Evolutionary conservation across 2,888 invertebrate species (phyloP), one percentile per base, ranked within the genome.

Genomic region (Trachelus troglodyta): DNA sequence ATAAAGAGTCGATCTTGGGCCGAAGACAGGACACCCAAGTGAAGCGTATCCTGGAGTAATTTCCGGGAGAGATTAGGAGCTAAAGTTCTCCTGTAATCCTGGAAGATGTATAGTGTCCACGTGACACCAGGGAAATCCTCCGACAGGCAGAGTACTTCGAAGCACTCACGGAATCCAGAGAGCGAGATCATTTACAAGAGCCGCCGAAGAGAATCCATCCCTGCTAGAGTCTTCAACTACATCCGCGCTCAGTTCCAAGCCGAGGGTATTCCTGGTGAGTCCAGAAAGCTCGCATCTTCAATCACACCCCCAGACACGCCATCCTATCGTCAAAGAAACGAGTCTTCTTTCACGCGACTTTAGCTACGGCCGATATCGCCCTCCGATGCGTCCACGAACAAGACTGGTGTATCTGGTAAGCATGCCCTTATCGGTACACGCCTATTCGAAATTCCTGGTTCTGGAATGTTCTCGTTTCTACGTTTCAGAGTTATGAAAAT

Each of bases 71-170:
- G 6, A 56, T 23, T 56, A 9, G 23, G 9, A 56, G 23, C 56
- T 1, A 9, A 56, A 23, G 15, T 56, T 71, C 34, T 34, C 34
- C n/a, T 12, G 68, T 69, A 56, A 37, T 35, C 71, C 35, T 69
- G 11, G 31, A 84, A 80, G 75, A 91, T 91, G 91, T 91, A 91
- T 78, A 89, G 86, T 75, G 91, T 91, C 76, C 90, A 90, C 76
- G 89, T 89, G 74, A 87, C 90, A 40, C 85, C 88, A 1, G 87
- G 88, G 75, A 83, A 85, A 80, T 87, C 88, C 34, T 84, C 86
- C 31, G 87, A 86, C 0, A 83, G 85, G 35, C 84, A 87, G 12
- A 83, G 84, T 33, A 82, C 86, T 31, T 87, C 90, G 12, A 56
- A 1, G 23, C 56, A 56, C 31, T 34, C 71, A 31, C 82, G 84